Evolutionary conservation across 1,140 invertebrate species (phyloP).

Genomic region (Macrocentrus cingulum): DNA sequence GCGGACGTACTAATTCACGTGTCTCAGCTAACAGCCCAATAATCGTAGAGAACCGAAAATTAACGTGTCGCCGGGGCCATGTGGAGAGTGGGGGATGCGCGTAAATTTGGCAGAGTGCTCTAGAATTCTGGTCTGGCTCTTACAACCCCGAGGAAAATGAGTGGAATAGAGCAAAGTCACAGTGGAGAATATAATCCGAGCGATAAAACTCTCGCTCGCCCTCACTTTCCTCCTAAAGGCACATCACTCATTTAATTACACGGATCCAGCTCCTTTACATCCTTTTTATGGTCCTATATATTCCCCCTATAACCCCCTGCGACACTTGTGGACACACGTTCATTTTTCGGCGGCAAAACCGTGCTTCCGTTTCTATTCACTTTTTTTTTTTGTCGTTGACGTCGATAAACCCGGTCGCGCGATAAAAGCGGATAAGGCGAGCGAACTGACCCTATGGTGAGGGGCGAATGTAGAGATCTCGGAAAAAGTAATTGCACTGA

Average conservation of each 20-base stretch:
- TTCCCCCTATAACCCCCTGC: not conserved
- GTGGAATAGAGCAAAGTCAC: constrained; percentile 13
- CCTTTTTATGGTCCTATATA: constrained; percentile 29
- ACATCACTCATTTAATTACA: constrained; percentile 33
- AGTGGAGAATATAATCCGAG: constrained; percentile 25
- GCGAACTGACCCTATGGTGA: not conserved
- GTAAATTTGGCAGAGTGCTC: constrained; percentile 20
- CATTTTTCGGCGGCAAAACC: too few relatives aligned
- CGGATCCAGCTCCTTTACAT: constrained; percentile 27
- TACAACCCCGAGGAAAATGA: constrained; percentile 6
- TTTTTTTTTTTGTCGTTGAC: too few relatives aligned
- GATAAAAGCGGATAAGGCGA: not conserved
- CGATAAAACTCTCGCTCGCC: constrained; percentile 25
- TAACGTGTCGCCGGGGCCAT: constrained; percentile 13
- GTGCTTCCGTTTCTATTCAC: too few relatives aligned
- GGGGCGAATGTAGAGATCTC: not conserved
- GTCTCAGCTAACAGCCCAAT: constrained; percentile 26
- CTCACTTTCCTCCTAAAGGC: not conserved
- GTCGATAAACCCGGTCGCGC: too few relatives aligned
- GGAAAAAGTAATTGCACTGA: not conserved
- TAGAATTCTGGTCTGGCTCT: constrained; percentile 15
- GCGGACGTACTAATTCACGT: too few relatives aligned
- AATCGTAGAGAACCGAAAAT: constrained; percentile 24
- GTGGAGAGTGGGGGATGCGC: not conserved
- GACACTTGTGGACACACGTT: not conserved